Conservation (phyloP, 2,113 vertebrate genomes). For the Odobenus rosmarus region DNA sequence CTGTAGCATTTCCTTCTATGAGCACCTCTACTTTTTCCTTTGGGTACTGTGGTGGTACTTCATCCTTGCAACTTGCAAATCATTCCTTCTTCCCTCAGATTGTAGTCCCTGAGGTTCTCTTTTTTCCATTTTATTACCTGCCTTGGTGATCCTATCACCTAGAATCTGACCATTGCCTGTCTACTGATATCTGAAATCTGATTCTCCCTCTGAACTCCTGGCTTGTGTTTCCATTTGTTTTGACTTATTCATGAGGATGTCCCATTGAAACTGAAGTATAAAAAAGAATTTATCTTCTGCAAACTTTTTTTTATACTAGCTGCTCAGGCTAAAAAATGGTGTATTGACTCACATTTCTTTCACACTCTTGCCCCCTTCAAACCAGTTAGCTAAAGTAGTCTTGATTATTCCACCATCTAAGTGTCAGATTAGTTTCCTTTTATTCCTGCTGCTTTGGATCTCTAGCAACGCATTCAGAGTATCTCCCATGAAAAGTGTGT, state of each 20-base stretch:
- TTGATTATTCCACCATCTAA: not conserved
- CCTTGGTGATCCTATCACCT: not conserved
- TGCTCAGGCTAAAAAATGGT: not conserved
- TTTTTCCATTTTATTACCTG: not conserved
- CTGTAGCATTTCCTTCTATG: not conserved
- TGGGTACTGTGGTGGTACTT: not conserved
- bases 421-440: not conserved
- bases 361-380: not conserved
- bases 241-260: not conserved
- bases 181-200: not conserved
- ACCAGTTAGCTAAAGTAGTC: not conserved
- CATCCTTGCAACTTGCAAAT: not conserved
- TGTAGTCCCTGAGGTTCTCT: not conserved
- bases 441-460: not conserved
- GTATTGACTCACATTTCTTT: not conserved
- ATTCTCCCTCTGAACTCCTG: slow-evolving; percentile 29
- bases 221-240: not conserved
- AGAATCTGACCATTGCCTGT: not conserved
- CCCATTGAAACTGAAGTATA: not conserved
- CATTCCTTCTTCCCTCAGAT: not conserved
- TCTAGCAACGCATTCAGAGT: not conserved
- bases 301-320: not conserved
- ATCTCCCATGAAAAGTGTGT: not conserved
- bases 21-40: not conserved
- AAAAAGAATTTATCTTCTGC: not conserved